These are phyloP conservation scores for Muntiacus reevesi DNA, from an alignment of 2,113 vertebrate species.

Conservation along the genomic window DNA sequence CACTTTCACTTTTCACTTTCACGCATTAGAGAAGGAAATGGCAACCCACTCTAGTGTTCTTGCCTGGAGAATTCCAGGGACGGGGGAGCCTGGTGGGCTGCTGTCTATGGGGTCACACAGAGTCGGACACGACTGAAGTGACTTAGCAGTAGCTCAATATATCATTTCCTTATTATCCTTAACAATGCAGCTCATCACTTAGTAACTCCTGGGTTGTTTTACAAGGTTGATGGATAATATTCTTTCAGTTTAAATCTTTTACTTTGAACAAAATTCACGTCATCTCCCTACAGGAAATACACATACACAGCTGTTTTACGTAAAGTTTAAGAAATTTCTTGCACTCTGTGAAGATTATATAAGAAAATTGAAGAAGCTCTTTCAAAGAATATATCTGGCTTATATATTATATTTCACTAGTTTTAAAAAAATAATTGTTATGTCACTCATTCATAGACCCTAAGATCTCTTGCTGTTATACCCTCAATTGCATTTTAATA, in stretches of 20 bases:
- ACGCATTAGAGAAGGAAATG: too few relatives aligned
- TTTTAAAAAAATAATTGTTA: not conserved
- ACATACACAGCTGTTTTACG: not conserved
- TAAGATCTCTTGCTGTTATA: conserved; percentile 35
- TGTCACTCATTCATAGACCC: not conserved
- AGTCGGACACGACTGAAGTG: too few relatives aligned
- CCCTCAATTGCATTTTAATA: not conserved
- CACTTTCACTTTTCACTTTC: too few relatives aligned
- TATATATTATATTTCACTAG: not conserved
- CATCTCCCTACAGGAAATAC: not conserved
- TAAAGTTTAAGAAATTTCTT: not conserved
- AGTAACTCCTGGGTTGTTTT: not conserved
- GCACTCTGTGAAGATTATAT: not conserved
- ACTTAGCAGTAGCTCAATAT: not conserved
- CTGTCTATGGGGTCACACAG: rapidly evolving
- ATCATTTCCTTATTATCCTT: not conserved
- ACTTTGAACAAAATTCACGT: not conserved
- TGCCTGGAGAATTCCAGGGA: too few relatives aligned
- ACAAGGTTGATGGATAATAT: not conserved
- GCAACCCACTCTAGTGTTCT: too few relatives aligned
- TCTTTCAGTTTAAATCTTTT: not conserved
- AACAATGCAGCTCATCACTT: not conserved
- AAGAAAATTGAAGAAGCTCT: not conserved
- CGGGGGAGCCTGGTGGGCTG: too few relatives aligned
- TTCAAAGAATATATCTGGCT: not conserved